Conservation (phyloP, 2,888 invertebrate genomes). For the Amblyjoppa proteus region DNA sequence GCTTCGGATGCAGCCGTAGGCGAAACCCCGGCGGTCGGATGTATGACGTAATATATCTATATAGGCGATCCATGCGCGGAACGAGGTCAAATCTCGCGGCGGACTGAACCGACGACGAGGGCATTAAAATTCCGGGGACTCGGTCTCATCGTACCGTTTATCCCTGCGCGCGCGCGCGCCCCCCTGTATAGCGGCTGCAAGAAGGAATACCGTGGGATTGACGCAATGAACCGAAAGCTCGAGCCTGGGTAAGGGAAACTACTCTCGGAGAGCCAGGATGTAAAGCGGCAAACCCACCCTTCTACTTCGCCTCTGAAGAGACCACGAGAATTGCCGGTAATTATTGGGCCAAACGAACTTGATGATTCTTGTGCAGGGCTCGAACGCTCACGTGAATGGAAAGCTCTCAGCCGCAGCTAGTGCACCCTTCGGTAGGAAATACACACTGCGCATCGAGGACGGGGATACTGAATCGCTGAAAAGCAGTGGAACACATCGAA, state of each 20-base stretch:
- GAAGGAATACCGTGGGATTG: conserved; percentile 59
- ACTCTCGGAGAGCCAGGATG: neutral
- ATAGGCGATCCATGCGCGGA: conserved; percentile 53
- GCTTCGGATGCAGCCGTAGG: conserved; percentile 42
- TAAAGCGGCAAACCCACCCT: conserved; percentile 4
- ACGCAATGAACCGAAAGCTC: conserved; percentile 59
- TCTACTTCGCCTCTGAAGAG: neutral
- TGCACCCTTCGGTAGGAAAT: neutral
- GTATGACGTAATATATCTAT: conserved; percentile 47
- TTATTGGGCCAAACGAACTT: conserved; percentile 45
- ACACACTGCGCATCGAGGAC: neutral
- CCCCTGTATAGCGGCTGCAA: conserved; percentile 44
- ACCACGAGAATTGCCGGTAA: conserved; percentile 44
- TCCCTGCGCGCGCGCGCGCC: conserved; percentile 29
- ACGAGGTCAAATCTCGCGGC: conserved; percentile 68
- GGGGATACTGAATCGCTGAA: neutral
- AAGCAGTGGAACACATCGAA: conserved; percentile 13
- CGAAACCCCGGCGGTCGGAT: conserved; percentile 39
- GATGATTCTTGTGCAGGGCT: conserved; percentile 34
- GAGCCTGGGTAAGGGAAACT: neutral
- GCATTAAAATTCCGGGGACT: conserved; percentile 67
- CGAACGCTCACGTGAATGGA: conserved; percentile 8
- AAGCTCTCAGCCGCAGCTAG: neutral
- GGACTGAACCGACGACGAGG: conserved; percentile 64
- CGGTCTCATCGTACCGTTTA: conserved; percentile 56